Conservation (phyloP, 2,113 vertebrate genomes). For the Paratilapia polleni region DNA sequence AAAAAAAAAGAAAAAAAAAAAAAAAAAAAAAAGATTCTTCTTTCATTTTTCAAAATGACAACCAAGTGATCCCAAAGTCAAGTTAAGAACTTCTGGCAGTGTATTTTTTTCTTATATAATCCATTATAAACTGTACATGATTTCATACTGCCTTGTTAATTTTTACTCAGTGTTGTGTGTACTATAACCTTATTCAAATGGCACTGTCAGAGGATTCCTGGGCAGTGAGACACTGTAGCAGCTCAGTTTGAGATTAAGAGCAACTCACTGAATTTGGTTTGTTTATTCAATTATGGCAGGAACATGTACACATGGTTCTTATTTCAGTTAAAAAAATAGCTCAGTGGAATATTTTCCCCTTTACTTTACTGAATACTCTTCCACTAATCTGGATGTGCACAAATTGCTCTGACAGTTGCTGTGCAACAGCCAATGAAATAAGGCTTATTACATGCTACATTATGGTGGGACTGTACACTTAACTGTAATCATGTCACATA, state of each 20-base stretch:
- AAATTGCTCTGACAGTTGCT: background rate
- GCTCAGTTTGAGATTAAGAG: background rate
- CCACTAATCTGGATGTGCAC: background rate
- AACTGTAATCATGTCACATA: background rate
- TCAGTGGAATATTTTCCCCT: background rate
- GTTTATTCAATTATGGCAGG: background rate
- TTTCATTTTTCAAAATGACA: background rate
- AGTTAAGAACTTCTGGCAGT: background rate
- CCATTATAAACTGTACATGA: background rate
- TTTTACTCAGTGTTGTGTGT: background rate
- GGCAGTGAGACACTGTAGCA: background rate
- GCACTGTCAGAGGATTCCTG: background rate
- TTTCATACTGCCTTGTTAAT: background rate
- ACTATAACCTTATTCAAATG: background rate
- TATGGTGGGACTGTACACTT: background rate
- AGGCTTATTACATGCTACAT: background rate
- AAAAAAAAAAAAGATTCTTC: background rate
- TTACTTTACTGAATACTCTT: background rate
- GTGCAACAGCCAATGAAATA: background rate
- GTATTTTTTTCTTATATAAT: background rate
- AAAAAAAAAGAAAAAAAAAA: background rate
- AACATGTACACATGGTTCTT: background rate
- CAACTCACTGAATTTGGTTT: background rate
- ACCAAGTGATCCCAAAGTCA: background rate
- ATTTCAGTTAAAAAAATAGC: background rate